phyloP scores from a whole-genome alignment of 2,888 invertebrate species.

The Leucoma salicis region DNA sequence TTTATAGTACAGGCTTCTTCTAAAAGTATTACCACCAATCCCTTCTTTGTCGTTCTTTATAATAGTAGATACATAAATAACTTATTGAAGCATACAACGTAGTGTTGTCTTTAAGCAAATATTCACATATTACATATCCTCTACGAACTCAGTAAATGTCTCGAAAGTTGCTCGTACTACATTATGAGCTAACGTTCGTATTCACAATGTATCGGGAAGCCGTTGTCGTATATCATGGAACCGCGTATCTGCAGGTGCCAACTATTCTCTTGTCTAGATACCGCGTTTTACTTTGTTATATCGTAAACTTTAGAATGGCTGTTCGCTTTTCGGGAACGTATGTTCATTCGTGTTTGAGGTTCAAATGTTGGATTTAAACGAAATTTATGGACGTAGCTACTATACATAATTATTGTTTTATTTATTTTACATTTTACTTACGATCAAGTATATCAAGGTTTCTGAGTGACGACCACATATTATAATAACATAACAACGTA shows the following conservation, averaged over 20 bases:
- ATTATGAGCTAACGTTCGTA: constrained; percentile 39
- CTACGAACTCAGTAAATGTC: constrained; percentile 37
- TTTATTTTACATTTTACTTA: background rate
- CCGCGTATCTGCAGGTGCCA: constrained; percentile 52
- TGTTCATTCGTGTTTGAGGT: background rate
- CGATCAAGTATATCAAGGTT: too few relatives aligned
- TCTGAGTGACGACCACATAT: too few relatives aligned
- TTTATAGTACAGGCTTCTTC: too few relatives aligned
- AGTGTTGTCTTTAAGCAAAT: constrained; percentile 29
- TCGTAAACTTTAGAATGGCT: constrained; percentile 38
- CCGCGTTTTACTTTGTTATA: constrained; percentile 44
- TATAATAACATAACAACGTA: too few relatives aligned
- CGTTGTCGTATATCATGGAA: constrained; percentile 53
- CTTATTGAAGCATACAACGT: too few relatives aligned
- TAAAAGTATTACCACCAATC: too few relatives aligned
- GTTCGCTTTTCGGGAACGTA: constrained; percentile 12
- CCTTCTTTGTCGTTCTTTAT: too few relatives aligned
- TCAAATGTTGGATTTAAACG: background rate
- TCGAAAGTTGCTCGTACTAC: constrained; percentile 48
- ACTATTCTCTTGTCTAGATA: constrained; percentile 42
- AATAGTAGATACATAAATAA: too few relatives aligned
- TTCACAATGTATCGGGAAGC: constrained; percentile 65
- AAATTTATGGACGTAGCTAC: background rate
- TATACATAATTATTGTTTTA: background rate
- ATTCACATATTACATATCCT: constrained; percentile 30